Conservation (phyloP, 2,113 vertebrate species). For the Campylorhamphus procurvoides region DNA sequence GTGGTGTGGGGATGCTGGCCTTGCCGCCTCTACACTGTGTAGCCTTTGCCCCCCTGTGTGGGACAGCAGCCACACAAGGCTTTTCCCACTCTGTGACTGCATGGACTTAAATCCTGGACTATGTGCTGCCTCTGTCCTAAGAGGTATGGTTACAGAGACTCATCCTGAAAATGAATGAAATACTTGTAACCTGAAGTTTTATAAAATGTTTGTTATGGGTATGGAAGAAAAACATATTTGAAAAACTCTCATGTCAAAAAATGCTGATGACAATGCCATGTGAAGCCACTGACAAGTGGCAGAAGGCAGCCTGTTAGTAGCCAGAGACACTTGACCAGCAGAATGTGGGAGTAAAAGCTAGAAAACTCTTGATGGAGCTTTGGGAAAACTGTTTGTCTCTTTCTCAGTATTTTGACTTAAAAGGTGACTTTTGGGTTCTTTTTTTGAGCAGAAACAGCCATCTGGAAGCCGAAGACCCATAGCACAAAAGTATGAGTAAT, state of each 20-base stretch:
- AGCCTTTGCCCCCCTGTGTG: fast-evolving
- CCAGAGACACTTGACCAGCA: background rate
- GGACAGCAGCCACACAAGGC: background rate
- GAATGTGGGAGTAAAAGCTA: background rate
- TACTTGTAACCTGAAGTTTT: background rate
- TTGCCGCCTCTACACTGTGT: background rate
- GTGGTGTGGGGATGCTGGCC: background rate
- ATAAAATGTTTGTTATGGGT: background rate
- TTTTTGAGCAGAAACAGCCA: background rate
- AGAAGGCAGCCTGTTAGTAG: background rate
- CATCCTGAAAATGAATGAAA: background rate
- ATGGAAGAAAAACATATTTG: background rate
- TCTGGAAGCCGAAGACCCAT: background rate
- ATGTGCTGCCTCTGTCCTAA: background rate
- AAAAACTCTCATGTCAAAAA: background rate
- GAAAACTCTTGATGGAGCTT: background rate
- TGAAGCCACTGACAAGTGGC: background rate
- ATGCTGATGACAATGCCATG: background rate
- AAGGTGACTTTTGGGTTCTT: background rate
- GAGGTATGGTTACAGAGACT: background rate
- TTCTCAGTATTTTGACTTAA: background rate
- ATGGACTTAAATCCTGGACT: background rate
- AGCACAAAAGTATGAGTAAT: background rate
- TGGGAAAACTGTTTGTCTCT: background rate
- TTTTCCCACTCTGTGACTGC: background rate